Evolutionary conservation across 2,113 vertebrate species (phyloP).

Genomic region (Tragelaphus buxtoni): DNA sequence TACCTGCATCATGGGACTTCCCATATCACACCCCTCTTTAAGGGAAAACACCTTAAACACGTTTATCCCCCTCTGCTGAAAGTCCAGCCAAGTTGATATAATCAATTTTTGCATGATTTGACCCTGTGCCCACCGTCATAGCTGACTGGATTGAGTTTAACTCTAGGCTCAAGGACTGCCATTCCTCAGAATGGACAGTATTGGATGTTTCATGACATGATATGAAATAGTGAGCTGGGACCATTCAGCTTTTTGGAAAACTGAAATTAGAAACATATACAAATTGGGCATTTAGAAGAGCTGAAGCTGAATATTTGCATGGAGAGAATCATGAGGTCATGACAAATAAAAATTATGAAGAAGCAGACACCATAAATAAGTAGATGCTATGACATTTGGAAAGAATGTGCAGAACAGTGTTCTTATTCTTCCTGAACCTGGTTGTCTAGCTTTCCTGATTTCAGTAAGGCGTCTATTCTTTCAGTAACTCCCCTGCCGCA

Average conservation of each 20-base stretch:
- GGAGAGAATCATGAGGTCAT: background rate
- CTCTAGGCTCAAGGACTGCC: background rate
- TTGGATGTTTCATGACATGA: background rate
- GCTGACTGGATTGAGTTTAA: background rate
- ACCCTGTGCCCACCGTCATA: background rate
- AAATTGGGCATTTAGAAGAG: background rate
- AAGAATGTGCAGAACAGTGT: background rate
- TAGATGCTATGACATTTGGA: background rate
- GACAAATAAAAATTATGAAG: background rate
- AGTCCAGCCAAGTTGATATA: background rate
- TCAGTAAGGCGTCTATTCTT: background rate
- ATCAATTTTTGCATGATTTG: background rate
- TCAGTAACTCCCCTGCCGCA: background rate
- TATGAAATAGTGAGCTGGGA: background rate
- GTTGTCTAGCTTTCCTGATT: background rate
- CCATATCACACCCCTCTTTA: background rate
- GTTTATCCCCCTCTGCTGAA: background rate
- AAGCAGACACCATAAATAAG: background rate
- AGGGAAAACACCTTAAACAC: background rate
- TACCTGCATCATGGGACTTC: background rate
- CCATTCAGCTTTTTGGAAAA: background rate
- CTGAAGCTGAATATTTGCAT: background rate
- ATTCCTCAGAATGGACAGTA: background rate
- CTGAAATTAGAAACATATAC: background rate
- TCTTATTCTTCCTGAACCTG: background rate